Evolutionary conservation across 2,113 vertebrate genomes (phyloP).

Genomic region (Struthidea cinerea): DNA sequence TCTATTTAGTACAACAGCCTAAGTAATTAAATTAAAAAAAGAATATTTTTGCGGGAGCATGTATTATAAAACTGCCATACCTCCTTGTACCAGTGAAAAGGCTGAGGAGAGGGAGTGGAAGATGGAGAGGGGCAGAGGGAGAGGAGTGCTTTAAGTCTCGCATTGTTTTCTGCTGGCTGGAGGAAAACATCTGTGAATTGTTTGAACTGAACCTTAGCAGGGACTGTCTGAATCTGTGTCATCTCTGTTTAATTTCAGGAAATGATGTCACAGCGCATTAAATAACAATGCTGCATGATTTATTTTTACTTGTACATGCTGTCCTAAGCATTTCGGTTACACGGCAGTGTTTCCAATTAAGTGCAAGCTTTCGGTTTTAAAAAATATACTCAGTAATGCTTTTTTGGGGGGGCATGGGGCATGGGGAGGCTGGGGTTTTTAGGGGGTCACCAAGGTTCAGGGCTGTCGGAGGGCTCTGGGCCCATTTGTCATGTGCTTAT

Average conservation of each 20-base stretch:
- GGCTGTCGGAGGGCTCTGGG: constrained; percentile 78
- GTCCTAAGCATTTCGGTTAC: constrained; percentile 70
- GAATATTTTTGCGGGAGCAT: constrained; percentile 52
- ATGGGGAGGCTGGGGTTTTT: constrained; percentile 52
- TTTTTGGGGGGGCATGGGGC: background rate
- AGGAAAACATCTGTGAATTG: constrained; percentile 88
- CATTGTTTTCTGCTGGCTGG: constrained; percentile 76
- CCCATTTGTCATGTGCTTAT: constrained; percentile 87
- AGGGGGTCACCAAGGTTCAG: constrained; percentile 81
- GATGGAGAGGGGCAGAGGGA: background rate
- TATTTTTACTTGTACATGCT: constrained; percentile 73
- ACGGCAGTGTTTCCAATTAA: constrained; percentile 74
- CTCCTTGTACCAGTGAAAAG: background rate
- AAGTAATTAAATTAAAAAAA: constrained; percentile 66
- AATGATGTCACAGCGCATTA: constrained; percentile 79
- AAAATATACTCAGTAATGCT: constrained; percentile 43
- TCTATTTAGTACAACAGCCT: constrained; percentile 61
- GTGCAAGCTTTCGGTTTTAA: constrained; percentile 60
- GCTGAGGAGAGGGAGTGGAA: background rate
- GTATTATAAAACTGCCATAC: constrained; percentile 43
- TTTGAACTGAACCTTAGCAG: constrained; percentile 76
- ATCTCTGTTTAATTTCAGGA: constrained; percentile 81
- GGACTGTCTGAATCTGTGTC: constrained; percentile 74
- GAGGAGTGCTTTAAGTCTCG: constrained; percentile 34
- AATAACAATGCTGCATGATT: constrained; percentile 74